Base-by-base conservation (phyloP, 2,113 vertebrate genomes). In the Gallinago media region DNA sequence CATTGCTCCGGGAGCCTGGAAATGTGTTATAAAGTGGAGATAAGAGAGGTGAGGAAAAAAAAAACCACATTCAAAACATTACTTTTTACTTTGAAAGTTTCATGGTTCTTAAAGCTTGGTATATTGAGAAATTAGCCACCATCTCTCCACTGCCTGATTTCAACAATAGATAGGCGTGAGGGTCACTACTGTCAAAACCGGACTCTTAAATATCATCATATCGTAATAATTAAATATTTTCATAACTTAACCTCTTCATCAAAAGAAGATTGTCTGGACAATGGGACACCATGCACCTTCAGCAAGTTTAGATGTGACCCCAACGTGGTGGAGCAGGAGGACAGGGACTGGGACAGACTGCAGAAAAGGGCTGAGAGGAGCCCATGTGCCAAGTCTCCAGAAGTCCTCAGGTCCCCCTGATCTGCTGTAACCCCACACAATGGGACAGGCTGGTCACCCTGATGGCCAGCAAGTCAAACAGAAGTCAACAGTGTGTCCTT, bases 311-410 rank as follows among this genome's bases (percentile, higher is more conserved):
- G 29, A 40, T 10, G 2, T 6, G 34, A 14, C 42, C 29, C 25
- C 25, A 2, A 32, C 10, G 50, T 6, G 17, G 26, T 40, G 49
- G 29, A 49, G 27, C 36, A 58, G 34, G 65, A 88, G 56, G 59
- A 44, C 68, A 44, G 31, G 50, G 56, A 34, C 15, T 1, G 5
- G 58, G 52, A 27, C 20, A 36, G 34, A 42, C 31, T 42, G 36
- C 25, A 66, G 42, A 42, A 31, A 15, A 50, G 36, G 25, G 21
- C 36, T 32, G 44, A 10, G 1, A 6, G 63, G 17, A 62, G 3
- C 18, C 13, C 32, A 11, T 0, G 5, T 46, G 17, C 25, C 22
- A 5, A 26, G 6, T 12, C 26, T 31, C 5, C 25, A 27, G 12
- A 50, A 25, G 49, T 50, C 23, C 49, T 31, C 27, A 6, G 14